Base-by-base conservation (phyloP, 2,888 invertebrate genomes). In the Diaphora mendica region DNA sequence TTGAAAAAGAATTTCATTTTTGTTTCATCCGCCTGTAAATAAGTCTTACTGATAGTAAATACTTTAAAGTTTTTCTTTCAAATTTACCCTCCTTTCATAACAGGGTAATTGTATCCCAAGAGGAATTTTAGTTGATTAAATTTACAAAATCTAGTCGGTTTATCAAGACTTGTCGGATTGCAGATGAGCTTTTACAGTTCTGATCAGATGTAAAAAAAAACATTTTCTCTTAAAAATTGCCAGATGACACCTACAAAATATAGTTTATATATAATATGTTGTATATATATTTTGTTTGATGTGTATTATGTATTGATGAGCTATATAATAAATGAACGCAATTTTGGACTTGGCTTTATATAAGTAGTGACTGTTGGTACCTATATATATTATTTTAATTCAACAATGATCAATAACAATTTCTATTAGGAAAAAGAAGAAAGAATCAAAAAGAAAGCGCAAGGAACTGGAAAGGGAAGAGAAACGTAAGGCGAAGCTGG, bases 391-490 rank as follows among this genome's bases (percentile, higher is more conserved):
- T 4, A 30, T 62, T 30, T 17, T 17, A 62, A 62, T 62, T 62
- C 26, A 0, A 15, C 30, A 62, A 30, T 62, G 15, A 62, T 59
- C 13, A 66, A 66, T 44, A 17, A 9, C 15, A 13, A n/a, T 67
- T 33, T 35, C 9, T 68, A 8, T 71, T 72, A 96, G 96, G 88
- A 97, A 97, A 91, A 97, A 96, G 92, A 97, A 97, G 91, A 97
- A 97, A 91, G 97, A 97, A 90, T 97, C 97, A 72, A 97, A 97
- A 88, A 96, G 97, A 89, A 97, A 97, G 91, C 96, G 97, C 76
- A 97, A 97, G 84, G 97, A 97, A 82, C 96, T 96, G 79, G 97
- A 97, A 75, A 95, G 96, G 73, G 97, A 97, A 83, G 97, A 97
- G 87, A 97, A 97, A 88, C 95, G 97, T 86, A 97, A 97, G 86